Evolutionary conservation across 1,140 invertebrate genomes (phyloP).

Genomic region (Popillia japonica): DNA sequence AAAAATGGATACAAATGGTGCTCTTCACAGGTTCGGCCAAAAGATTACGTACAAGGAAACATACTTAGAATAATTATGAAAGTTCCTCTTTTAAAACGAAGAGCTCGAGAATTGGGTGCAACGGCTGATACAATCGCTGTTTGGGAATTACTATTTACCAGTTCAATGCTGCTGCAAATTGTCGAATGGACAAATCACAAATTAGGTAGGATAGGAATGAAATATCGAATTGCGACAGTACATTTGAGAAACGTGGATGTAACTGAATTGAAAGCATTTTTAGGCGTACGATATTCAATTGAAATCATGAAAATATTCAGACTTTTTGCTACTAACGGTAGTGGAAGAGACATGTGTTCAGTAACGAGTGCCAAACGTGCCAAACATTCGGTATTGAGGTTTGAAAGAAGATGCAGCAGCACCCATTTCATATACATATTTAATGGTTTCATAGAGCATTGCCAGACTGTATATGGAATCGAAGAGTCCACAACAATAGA

Average conservation of each 20-base stretch:
- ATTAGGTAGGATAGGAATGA: not conserved
- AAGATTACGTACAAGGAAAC: not conserved
- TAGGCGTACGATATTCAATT: conserved; percentile 45
- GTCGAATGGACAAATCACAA: not conserved
- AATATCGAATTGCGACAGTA: not conserved
- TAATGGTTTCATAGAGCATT: conserved; percentile 46
- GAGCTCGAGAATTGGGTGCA: not conserved
- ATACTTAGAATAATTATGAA: not conserved
- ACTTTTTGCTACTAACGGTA: conserved; percentile 52
- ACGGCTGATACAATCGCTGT: not conserved
- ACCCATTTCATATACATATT: conserved; percentile 36
- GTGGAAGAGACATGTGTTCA: no score
- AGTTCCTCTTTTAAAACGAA: not conserved
- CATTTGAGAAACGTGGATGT: not conserved
- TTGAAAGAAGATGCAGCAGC: no score
- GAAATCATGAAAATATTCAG: conserved; percentile 47
- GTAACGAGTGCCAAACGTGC: no score
- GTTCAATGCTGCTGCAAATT: not conserved
- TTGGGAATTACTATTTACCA: not conserved
- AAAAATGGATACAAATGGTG: not conserved
- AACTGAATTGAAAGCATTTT: conserved; percentile 37
- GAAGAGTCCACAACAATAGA: conserved; percentile 53
- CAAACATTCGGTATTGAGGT: no score
- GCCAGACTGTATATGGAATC: conserved; percentile 50
- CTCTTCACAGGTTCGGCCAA: not conserved